Evolutionary conservation across 2,113 vertebrate genomes (phyloP).

Genomic region (Istiophorus platypterus): DNA sequence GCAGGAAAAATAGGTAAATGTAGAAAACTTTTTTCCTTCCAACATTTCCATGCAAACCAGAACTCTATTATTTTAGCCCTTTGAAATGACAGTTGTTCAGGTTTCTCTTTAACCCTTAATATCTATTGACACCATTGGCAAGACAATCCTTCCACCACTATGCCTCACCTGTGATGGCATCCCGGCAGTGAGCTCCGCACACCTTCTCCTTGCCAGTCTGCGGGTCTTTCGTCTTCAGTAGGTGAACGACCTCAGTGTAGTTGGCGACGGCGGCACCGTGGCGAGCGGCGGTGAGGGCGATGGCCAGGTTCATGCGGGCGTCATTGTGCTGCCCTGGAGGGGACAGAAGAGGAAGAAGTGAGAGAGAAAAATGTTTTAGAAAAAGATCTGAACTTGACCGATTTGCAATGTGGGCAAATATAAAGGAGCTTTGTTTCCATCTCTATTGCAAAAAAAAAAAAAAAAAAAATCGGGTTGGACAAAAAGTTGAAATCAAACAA

Average conservation of each 20-base stretch:
- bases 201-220: slow-evolving; percentile 83
- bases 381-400: not conserved
- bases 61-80: too few species aligned
- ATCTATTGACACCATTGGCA: not conserved
- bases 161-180: slow-evolving; percentile 91
- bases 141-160: too few species aligned
- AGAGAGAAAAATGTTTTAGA: not conserved
- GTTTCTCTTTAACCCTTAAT: too few species aligned
- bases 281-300: slow-evolving; percentile 93
- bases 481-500: too few species aligned
- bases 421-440: not conserved
- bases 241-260: slow-evolving; percentile 92
- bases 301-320: slow-evolving; percentile 97
- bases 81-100: too few species aligned
- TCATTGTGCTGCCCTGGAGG: slow-evolving; percentile 97
- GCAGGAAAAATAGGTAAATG: too few species aligned
- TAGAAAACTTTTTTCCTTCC: too few species aligned
- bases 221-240: slow-evolving; percentile 90
- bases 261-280: slow-evolving; percentile 93
- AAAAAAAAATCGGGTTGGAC: too few species aligned
- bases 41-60: too few species aligned
- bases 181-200: slow-evolving; percentile 90
- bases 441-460: too few species aligned
- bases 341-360: not conserved
- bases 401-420: not conserved